phyloP scores from a whole-genome alignment of 2,797 vertebrate species.

The Dryobates pubescens region DNA sequence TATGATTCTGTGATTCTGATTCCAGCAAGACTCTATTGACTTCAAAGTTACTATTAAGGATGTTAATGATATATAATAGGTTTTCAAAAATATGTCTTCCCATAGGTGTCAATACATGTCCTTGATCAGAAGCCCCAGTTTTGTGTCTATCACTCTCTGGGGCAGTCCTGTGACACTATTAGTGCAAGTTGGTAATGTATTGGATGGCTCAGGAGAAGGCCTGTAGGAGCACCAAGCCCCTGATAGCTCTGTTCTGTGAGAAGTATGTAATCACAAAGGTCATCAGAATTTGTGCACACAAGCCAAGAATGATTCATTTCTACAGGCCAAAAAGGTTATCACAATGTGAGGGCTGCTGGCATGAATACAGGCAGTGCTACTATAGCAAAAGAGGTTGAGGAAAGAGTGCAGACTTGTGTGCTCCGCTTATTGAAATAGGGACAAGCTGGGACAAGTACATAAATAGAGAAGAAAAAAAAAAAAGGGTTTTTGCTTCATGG shows the following conservation, averaged over 20 bases:
- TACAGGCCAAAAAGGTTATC: background rate
- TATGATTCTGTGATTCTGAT: background rate
- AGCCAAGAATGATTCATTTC: background rate
- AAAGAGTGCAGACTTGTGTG: background rate
- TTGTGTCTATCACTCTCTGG: background rate
- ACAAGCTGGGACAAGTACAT: background rate
- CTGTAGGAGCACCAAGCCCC: background rate
- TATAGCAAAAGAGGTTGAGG: background rate
- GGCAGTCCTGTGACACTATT: fast-evolving
- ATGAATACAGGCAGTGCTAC: background rate
- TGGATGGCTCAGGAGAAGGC: background rate
- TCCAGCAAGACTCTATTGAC: background rate
- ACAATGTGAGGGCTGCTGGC: background rate
- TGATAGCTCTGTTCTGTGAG: conserved; percentile 19
- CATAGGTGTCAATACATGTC: background rate
- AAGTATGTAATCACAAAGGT: background rate
- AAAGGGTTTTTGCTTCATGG: background rate
- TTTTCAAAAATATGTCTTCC: background rate
- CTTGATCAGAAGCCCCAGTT: background rate
- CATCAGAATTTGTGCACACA: background rate
- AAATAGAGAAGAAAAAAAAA: background rate
- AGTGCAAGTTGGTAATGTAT: background rate
- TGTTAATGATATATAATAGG: background rate
- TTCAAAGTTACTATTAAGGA: background rate
- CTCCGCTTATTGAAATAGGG: background rate